Evolutionary conservation across 2,113 vertebrate species (phyloP).

Genomic region (Oophaga pumilio): DNA sequence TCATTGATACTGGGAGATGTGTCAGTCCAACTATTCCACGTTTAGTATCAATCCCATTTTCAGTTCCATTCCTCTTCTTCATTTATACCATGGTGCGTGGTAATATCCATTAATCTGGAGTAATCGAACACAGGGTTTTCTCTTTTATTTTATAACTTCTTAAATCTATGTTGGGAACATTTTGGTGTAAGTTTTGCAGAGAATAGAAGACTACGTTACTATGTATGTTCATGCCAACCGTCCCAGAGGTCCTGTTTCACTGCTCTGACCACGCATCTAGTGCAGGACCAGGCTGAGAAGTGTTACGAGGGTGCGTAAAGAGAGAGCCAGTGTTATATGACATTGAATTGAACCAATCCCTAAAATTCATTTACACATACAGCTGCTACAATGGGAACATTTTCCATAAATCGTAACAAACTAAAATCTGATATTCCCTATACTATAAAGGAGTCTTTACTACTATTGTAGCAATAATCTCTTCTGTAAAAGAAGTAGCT

Average conservation of each 20-base stretch:
- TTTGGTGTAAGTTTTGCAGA: not conserved
- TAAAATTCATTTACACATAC: not conserved
- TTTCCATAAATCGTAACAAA: not conserved
- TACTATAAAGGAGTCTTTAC: not conserved
- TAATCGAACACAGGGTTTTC: not conserved
- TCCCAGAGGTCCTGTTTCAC: conserved; percentile 25
- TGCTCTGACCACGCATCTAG: conserved; percentile 19
- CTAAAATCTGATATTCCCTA: not conserved
- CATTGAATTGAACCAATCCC: not conserved
- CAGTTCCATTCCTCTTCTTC: not conserved
- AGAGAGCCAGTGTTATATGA: not conserved
- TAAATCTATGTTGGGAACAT: not conserved
- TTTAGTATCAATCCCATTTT: conserved; percentile 1
- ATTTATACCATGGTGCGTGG: not conserved
- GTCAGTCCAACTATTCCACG: not conserved
- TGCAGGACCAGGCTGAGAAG: conserved; percentile 2
- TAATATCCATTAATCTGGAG: not conserved
- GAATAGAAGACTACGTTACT: not conserved
- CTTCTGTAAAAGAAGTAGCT: not conserved
- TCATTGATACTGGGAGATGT: not conserved
- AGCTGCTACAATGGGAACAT: not conserved
- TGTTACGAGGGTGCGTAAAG: too few relatives aligned
- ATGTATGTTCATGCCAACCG: not conserved
- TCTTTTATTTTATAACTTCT: not conserved
- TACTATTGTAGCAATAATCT: not conserved